A percentile compares a stretch with the other conserved stretches of the same genome.
These are phyloP conservation scores for Eupeodes luniger DNA, from an alignment of 2,888 invertebrate genomes.

Conservation along the genomic window DNA sequence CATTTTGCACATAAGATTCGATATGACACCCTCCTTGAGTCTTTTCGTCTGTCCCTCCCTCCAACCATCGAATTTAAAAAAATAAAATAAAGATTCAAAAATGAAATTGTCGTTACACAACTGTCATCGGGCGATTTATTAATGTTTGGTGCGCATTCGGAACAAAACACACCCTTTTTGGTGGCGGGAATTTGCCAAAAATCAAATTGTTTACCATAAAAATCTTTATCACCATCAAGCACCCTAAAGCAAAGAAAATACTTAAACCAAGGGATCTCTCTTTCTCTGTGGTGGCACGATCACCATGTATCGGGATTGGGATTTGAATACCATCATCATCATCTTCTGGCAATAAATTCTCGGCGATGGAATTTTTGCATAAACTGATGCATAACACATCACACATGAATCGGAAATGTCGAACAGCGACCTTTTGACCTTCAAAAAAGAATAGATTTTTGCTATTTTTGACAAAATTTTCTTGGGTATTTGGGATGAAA, in stretches of 20 bases:
- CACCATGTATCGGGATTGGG: constrained; percentile 20
- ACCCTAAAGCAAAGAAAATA: constrained; percentile 16
- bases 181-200: constrained; percentile 71
- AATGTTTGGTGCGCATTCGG: constrained; percentile 14
- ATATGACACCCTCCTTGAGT: constrained; percentile 37
- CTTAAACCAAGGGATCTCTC: constrained; percentile 34
- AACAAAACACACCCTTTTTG: constrained; percentile 60
- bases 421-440: constrained; percentile 70
- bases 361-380: constrained; percentile 68
- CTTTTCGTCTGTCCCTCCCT: not conserved
- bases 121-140: constrained; percentile 72
- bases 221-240: constrained; percentile 29
- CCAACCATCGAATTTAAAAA: not conserved
- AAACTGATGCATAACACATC: not conserved
- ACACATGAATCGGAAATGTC: constrained; percentile 56
- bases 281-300: constrained; percentile 34
- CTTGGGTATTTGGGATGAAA: constrained; percentile 37
- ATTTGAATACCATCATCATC: constrained; percentile 53
- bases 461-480: constrained; percentile 8
- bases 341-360: constrained; percentile 57
- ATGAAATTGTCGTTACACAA: constrained; percentile 73
- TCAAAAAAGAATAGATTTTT: constrained; percentile 33
- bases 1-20: constrained; percentile 32
- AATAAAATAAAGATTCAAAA: constrained; percentile 42
- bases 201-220: constrained; percentile 70